Percentiles rank a stretch among this genome's conserved stretches.
phyloP scores from a whole-genome alignment of 2,888 invertebrate genomes.

The Dugesia japonica region DNA sequence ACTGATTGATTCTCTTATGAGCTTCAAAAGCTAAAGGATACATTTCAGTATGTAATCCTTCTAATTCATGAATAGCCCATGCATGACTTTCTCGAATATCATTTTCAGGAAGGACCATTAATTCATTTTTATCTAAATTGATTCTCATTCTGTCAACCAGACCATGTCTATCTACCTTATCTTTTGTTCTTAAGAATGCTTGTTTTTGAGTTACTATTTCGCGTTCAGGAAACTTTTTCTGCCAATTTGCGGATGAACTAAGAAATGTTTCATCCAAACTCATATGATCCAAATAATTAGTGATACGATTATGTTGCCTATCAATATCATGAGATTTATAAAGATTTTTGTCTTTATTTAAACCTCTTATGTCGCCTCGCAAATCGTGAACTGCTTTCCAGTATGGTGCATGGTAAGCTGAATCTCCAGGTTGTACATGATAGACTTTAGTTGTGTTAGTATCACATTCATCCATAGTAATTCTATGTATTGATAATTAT shows the following conservation, averaged over 20 bases:
- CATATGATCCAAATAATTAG: constrained; percentile 29
- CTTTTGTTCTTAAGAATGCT: not conserved
- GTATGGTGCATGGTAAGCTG: constrained; percentile 24
- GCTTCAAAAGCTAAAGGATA: constrained; percentile 40
- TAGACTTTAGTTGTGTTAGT: constrained; percentile 1
- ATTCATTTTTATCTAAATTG: constrained; percentile 21
- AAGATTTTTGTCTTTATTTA: not conserved
- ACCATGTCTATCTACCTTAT: not conserved
- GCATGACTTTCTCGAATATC: constrained; percentile 57
- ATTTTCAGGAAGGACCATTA: constrained; percentile 21
- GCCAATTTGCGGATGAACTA: constrained; percentile 16
- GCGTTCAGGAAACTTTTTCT: not conserved
- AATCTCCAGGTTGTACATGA: constrained; percentile 22
- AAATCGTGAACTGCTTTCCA: constrained; percentile 21
- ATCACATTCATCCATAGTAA: not conserved
- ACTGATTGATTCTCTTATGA: constrained; percentile 42
- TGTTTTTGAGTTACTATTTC: constrained; percentile 28
- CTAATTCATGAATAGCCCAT: constrained; percentile 32
- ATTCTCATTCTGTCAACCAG: not conserved
- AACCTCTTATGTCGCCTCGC: not conserved
- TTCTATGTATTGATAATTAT: too few relatives aligned
- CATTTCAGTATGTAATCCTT: constrained; percentile 37
- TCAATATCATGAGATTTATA: constrained; percentile 26
- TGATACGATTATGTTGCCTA: constrained; percentile 5
- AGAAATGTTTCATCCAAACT: constrained; percentile 25